Evolutionary conservation across 1,140 invertebrate species (phyloP), one percentile per base, ranked within the genome.

Genomic region (Harlomillsia oculata): DNA sequence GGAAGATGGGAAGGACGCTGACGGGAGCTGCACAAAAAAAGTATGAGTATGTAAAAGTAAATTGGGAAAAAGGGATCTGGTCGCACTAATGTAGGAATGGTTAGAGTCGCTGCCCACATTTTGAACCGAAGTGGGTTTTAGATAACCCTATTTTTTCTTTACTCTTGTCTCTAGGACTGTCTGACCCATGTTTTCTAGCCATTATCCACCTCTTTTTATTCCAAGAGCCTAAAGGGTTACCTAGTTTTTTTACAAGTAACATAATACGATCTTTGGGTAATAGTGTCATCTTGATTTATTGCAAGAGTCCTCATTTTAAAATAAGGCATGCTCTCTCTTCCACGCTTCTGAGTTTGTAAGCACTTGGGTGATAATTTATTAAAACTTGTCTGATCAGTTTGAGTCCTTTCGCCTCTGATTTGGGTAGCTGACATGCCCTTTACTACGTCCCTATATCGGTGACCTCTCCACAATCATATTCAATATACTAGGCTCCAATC

Each of bases 241-340:
- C 16, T 6, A n/a, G n/a, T n/a, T n/a, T n/a, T n/a, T n/a, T n/a
- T n/a, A n/a, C n/a, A n/a, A n/a, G n/a, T n/a, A 13, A 25, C 39
- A 50, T 23, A 50, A 50, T 50, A 50, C 43, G 51, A 53, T 53
- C 51, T 53, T 53, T 53, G 26, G 37, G 39, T 41, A 53, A 53
- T 53, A 41, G 51, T 53, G 51, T 53, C 51, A 53, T 53, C 51
- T 53, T 53, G 51, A 53, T 53, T 53, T 53, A 53, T 53, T 40
- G 39, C 37, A 43, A 43, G 51, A 41, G 37, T 53, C 51, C 51
- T 53, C 34, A 53, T 40, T 53, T 53, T 53, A 53, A 53, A 41
- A 43, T 37, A 50, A 32, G 11, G n/a, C n/a, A n/a, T 34, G 30
- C 30, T 41, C 18, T 20, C 51, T 53, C 37, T 53, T 53, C 51